Base-by-base conservation (phyloP, 2,888 invertebrate species). In the Muschampia plurimacula region DNA sequence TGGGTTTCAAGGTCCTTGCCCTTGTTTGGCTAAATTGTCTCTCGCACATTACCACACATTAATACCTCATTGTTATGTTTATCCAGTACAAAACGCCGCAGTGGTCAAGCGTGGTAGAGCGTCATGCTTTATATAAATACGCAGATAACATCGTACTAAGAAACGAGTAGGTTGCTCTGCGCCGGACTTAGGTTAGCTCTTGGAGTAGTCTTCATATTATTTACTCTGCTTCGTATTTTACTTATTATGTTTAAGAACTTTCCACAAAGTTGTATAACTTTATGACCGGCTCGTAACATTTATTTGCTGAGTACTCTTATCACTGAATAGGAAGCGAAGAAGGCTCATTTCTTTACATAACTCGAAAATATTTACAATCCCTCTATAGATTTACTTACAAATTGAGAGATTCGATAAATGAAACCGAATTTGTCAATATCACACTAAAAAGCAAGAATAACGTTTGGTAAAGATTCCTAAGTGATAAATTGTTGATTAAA, bases 1-100 rank as follows among this genome's bases (percentile, higher is more conserved):
- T 92, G 90, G 91, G 91, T 83, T 80, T 80, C 92, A 91, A 93
- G 93, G 93, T 80, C 83, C 79, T 80, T 77, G 77, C 73, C 93
- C 91, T 82, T 92, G 84, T 93, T 88, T 84, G 90, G 92, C 72
- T 82, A 88, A 88, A 89, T 87, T 90, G 88, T 85, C 78, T 83
- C 87, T 86, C 84, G 81, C 80, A 81, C 81, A 80, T 82, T 83
- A 83, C 83, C 79, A 82, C 80, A 81, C 81, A 80, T 84, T 81
- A 82, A 81, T 81, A 84, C 81, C 81, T 81, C 84, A 84, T 84
- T 86, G 84, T 86, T 81, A 32, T 49, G 32, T 70, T 74, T 73
- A 57, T 63, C 8, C 7, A 55, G 55, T 22, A 71, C 70, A 65
- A 71, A 71, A 71, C 65, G 70, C 6, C 32, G 64, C 55, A 59